Percentiles rank a stretch among this genome's conserved stretches.
These are phyloP conservation scores for Microtus montanus DNA, from an alignment of 2,113 vertebrate genomes.

Conservation along the genomic window DNA sequence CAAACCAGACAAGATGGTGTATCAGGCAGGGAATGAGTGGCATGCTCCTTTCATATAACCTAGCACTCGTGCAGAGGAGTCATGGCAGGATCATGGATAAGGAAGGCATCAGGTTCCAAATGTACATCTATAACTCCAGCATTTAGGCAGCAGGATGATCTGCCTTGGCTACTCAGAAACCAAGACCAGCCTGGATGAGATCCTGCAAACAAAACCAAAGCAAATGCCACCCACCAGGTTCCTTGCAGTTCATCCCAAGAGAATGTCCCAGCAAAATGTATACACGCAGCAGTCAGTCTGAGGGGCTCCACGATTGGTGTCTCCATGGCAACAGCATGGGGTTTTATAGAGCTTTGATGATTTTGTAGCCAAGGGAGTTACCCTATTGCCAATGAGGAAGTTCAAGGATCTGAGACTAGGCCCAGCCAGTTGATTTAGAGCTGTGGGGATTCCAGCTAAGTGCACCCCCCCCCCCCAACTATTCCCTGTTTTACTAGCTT, in stretches of 20 bases:
- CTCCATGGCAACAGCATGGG: neutral
- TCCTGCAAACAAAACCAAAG: neutral
- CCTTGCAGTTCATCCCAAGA: neutral
- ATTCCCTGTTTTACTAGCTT: neutral
- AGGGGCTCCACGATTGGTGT: too few species aligned
- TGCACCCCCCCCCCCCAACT: neutral
- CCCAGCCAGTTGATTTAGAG: neutral
- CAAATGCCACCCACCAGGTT: neutral
- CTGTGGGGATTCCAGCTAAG: neutral
- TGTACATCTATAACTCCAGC: neutral
- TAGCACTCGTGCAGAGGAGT: neutral
- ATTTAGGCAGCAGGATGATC: neutral
- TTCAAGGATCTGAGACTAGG: neutral
- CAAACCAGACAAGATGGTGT: fast-evolving
- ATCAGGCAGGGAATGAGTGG: neutral
- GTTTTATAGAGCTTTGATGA: neutral
- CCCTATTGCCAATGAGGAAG: neutral
- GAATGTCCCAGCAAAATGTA: too few species aligned
- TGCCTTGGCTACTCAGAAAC: neutral
- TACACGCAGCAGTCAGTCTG: neutral
- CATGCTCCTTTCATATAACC: neutral
- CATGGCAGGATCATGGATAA: neutral
- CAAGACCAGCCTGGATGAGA: too few species aligned
- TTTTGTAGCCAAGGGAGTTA: neutral
- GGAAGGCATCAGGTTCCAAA: neutral